Base-by-base conservation (phyloP, 2,888 invertebrate species). In the Ectemnius continuus region DNA sequence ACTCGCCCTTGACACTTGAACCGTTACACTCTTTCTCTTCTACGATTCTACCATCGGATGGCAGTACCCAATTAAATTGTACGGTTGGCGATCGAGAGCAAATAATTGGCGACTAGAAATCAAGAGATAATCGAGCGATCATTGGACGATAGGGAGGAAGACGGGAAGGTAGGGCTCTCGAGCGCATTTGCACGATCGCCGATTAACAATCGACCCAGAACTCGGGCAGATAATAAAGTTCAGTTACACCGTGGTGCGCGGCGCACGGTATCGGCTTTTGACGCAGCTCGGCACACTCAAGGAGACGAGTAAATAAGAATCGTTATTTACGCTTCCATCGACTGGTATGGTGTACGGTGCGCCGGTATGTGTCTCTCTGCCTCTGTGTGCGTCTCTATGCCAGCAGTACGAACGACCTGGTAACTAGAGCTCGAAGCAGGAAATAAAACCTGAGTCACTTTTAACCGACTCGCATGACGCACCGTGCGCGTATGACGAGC, bases 381-480 rank as follows among this genome's bases (percentile, higher is more conserved):
- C n/a, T n/a, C n/a, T 46, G 18, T 2, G 45, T 47, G 18, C 6
- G 20, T 47, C 6, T 36, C 16, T 26, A 20, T 47, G 18, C 46
- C 46, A 60, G 70, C 16, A 62, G 14, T 46, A 58, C 57, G 20
- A 26, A 58, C 47, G 47, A 70, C 64, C 47, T 46, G 68, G 61
- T 75, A 81, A 81, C 71, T 79, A 73, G 79, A 77, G 75, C 81
- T 81, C 81, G 70, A 76, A 81, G 79, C 79, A 78, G 82, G 81
- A 81, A 81, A 81, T 81, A 79, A 81, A 81, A 81, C 77, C 81
- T 81, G 82, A 79, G 77, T 81, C 82, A 81, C 81, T 76, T 79
- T 78, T 74, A 81, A 81, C 76, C 61, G 81, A 65, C 68, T 62
- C 67, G 69, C 70, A 65, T 75, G 78, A 78, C 70, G 75, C 73